phyloP scores from a whole-genome alignment of 1,140 invertebrate genomes.

The Calosoma granatense region DNA sequence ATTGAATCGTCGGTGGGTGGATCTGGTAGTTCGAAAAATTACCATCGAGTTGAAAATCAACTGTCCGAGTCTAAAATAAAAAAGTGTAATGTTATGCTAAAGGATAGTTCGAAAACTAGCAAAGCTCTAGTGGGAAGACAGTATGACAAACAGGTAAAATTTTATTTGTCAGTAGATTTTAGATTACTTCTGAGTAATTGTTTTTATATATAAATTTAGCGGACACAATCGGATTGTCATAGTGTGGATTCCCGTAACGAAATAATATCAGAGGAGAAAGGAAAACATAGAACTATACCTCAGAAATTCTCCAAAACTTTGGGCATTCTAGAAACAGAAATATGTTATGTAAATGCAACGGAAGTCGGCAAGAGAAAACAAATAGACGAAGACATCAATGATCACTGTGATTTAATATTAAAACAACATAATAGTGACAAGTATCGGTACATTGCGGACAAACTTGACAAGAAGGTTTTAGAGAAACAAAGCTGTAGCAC shows the following conservation, averaged over 20 bases:
- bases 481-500: slow-evolving; percentile 8
- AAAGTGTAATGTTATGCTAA: background rate
- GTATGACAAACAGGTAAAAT: background rate
- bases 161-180: no score
- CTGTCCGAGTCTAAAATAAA: background rate
- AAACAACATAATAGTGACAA: background rate
- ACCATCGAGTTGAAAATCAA: background rate
- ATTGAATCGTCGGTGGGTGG: background rate
- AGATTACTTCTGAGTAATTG: no score
- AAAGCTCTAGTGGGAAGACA: background rate
- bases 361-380: background rate
- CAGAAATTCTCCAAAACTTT: background rate
- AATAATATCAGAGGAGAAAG: background rate
- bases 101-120: background rate
- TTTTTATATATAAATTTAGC: background rate
- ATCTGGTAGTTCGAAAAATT: background rate
- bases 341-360: background rate
- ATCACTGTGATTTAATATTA: background rate
- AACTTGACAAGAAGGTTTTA: slow-evolving; percentile 13
- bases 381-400: background rate
- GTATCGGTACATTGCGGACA: slow-evolving; percentile 7
- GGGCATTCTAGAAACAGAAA: background rate
- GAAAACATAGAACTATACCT: background rate
- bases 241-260: background rate
- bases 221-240: background rate